Evolutionary conservation across 2,113 vertebrate species (phyloP).

Genomic region (Thamnaconus septentrionalis): DNA sequence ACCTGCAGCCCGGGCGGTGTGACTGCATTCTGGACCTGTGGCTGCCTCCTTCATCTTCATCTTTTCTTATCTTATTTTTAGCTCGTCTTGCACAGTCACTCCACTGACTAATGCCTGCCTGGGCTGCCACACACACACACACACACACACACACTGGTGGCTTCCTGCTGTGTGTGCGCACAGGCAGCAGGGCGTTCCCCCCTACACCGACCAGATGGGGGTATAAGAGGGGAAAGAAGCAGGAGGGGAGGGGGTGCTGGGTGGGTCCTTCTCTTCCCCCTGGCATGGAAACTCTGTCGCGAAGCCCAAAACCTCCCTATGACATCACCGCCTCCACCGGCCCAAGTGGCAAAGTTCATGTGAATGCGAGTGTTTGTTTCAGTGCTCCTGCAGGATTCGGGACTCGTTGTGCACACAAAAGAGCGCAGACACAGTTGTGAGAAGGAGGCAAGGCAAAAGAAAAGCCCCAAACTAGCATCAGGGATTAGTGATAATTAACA

Average conservation of each 20-base stretch:
- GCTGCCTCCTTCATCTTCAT: too few species aligned
- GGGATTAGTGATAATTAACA: slow-evolving; percentile 55
- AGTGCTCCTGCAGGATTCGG: background rate
- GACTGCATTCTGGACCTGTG: too few species aligned
- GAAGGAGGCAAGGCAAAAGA: background rate
- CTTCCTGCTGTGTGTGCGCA: slow-evolving; percentile 40
- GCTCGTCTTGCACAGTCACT: slow-evolving; percentile 15
- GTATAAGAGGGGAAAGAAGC: background rate
- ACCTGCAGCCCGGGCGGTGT: background rate
- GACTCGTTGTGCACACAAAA: background rate
- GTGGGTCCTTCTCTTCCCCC: slow-evolving; percentile 57
- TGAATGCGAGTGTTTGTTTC: slow-evolving; percentile 8
- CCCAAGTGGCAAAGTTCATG: slow-evolving; percentile 12
- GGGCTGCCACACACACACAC: too few species aligned
- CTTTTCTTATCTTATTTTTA: too few species aligned
- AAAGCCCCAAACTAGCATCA: slow-evolving; percentile 4
- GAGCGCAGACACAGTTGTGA: slow-evolving; percentile 2
- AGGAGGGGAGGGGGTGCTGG: slow-evolving; percentile 41
- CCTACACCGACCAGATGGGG: background rate
- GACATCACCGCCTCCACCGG: slow-evolving; percentile 55
- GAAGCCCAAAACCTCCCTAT: slow-evolving; percentile 41
- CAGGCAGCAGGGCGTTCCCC: slow-evolving; percentile 62
- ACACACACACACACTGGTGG: slow-evolving; percentile 27
- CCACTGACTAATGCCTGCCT: slow-evolving; percentile 20
- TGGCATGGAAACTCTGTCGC: slow-evolving; percentile 61